Conservation (phyloP, 2,888 invertebrate species). For the Mylabris sibirica region DNA sequence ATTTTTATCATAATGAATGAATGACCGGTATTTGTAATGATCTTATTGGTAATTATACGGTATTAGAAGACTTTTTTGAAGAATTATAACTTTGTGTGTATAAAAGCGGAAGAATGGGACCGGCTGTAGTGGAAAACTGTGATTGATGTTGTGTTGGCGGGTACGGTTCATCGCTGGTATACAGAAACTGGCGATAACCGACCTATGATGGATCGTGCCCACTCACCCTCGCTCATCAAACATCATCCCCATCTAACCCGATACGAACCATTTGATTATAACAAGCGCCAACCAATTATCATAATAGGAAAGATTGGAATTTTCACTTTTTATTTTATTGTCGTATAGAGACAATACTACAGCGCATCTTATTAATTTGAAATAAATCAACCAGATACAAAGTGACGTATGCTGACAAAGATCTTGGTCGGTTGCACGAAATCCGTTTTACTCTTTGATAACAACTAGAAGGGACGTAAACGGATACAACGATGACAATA, state of each 20-base stretch:
- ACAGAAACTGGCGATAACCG: slow-evolving; percentile 41
- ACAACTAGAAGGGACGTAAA: not conserved
- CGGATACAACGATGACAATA: slow-evolving; percentile 9
- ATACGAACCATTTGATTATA: not conserved
- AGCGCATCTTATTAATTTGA: slow-evolving; percentile 32
- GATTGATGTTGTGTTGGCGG: slow-evolving; percentile 49
- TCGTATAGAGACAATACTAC: not conserved
- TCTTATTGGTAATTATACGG: not conserved
- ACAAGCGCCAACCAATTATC: slow-evolving; percentile 6
- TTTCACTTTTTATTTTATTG: not conserved
- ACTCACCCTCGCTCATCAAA: slow-evolving; percentile 25
- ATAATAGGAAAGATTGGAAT: not conserved
- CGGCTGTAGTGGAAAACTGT: slow-evolving; percentile 43
- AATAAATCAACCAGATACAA: slow-evolving; percentile 20
- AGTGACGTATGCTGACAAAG: slow-evolving; percentile 3
- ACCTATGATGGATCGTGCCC: slow-evolving; percentile 42
- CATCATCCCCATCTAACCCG: slow-evolving; percentile 16
- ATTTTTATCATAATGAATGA: not conserved
- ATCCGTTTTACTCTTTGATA: slow-evolving; percentile 22
- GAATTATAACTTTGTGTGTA: slow-evolving; percentile 9
- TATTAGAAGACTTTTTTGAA: not conserved
- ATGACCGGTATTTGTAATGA: not conserved
- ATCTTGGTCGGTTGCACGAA: slow-evolving; percentile 18
- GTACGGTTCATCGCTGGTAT: slow-evolving; percentile 48
- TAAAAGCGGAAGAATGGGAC: slow-evolving; percentile 17